Evolutionary conservation across 2,113 vertebrate genomes (phyloP), one percentile per base, ranked within the genome.

Genomic region (Takifugu flavidus): DNA sequence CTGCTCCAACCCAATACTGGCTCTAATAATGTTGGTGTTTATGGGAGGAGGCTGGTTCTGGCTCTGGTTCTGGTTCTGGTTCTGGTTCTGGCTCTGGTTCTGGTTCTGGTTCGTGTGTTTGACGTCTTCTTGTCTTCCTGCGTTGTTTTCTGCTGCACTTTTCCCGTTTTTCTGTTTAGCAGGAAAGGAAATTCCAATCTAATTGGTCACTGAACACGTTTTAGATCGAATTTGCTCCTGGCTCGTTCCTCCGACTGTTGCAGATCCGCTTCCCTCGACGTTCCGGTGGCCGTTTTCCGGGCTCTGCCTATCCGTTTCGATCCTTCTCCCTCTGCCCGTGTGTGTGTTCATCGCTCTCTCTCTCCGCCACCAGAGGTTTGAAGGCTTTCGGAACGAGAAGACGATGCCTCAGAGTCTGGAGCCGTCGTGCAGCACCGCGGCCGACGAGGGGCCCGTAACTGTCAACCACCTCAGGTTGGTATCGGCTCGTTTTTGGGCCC

Each of bases 371-470:
- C 87, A 99, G 97, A 95, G 93, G 77, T 99, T 95, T 0, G 97
- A 99, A 83, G 93, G 94, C 82, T 98, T 91, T 77, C 95, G 94
- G 82, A 94, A 92, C 44, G 96, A 99, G 72, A 98, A 98, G 86
- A 92, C 94, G 52, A 92, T 97, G 81, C 96, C 95, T 8, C 92
- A 94, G 75, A 98, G 97, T 63, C 90, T 98, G 72, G 97, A 98
- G 59, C 96, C 96, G 0, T 99, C 95, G 0, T 94, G 93, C 67
- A 98, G 95, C 14, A 82, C 82, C 62, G 93, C 90, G 0, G 85
- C 93, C 52, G 93, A 93, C 0, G 87, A 87, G 3, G 81, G 82
- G 49, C 5, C 81, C 6, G 75, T 93, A n/a, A 92, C 96, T 25
- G 93, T 93, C 45, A 95, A 93, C 67, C 86, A 94, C 68, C 87